Conservation (phyloP, 2,797 vertebrate species). For the Urophycis tenuis region DNA sequence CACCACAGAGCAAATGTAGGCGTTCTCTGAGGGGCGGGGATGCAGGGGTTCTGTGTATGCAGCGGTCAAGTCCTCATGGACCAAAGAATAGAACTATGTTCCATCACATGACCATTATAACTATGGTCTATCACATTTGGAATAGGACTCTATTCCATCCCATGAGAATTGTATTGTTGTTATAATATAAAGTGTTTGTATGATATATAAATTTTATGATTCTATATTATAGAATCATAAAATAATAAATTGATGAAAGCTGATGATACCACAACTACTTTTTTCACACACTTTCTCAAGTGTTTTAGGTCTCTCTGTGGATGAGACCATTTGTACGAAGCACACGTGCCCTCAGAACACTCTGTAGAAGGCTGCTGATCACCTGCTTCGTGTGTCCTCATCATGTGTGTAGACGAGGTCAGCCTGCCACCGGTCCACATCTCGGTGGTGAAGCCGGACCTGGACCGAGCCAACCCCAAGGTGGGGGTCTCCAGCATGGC, state of each 20-base stretch:
- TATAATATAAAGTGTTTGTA: too few species aligned
- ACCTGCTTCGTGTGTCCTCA: background rate
- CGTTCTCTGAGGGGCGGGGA: background rate
- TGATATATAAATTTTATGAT: too few species aligned
- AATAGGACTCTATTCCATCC: too few species aligned
- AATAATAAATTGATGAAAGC: background rate
- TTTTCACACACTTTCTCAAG: background rate
- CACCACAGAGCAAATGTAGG: slow-evolving; percentile 85
- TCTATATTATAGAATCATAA: background rate
- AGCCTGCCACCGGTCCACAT: slow-evolving; percentile 73
- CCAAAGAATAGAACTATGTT: background rate
- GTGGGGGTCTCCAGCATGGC: slow-evolving; percentile 83
- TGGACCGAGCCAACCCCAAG: slow-evolving; percentile 90
- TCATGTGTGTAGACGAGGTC: slow-evolving; percentile 75
- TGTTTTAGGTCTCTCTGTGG: background rate
- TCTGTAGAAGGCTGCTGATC: background rate
- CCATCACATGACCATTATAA: background rate
- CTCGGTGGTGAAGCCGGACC: slow-evolving; percentile 78
- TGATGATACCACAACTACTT: background rate
- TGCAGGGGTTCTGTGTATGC: background rate
- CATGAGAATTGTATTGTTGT: too few species aligned
- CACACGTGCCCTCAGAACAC: background rate
- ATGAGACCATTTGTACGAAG: too few species aligned
- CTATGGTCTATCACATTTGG: background rate
- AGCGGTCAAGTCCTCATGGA: background rate